A percentile compares a stretch with the other conserved stretches of the same genome.
Conservation (phyloP, 2,888 invertebrate genomes). For the Lucinisca nassula region DNA sequence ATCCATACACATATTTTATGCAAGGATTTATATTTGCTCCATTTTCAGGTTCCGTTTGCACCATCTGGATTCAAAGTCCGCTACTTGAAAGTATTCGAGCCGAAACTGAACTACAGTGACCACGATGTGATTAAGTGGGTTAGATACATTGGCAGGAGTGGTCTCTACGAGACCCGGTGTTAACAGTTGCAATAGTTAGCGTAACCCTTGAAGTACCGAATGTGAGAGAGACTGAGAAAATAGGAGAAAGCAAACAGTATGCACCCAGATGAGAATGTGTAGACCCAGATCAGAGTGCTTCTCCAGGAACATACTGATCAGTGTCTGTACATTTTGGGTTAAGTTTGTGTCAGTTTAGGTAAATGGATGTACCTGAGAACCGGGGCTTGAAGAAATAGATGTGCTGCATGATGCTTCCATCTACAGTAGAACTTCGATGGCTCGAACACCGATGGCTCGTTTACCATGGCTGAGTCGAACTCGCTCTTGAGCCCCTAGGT, state of each 20-base stretch:
- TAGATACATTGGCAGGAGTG: conserved; percentile 99
- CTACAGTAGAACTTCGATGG: no score
- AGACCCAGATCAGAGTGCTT: neutral
- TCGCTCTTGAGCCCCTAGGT: no score
- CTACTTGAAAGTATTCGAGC: conserved; percentile 99
- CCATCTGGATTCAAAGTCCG: conserved; percentile 99
- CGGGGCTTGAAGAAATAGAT: no score
- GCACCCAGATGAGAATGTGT: neutral
- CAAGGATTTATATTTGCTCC: no score
- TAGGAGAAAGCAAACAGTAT: no score
- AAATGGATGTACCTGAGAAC: neutral
- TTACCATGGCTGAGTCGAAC: no score
- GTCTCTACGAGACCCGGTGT: conserved; percentile 99
- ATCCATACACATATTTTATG: no score
- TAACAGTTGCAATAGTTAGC: conserved; percentile 87
- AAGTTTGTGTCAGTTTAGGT: neutral
- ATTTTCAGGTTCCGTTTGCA: conserved; percentile 97
- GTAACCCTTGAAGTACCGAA: neutral
- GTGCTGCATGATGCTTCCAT: no score
- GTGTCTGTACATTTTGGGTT: neutral
- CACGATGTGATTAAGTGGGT: conserved; percentile 99
- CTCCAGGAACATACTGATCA: neutral
- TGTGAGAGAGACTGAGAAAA: no score
- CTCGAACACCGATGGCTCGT: no score
- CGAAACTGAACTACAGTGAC: conserved; percentile 99